Base-by-base conservation (phyloP, 2,888 invertebrate genomes). In the Seira ritae region DNA sequence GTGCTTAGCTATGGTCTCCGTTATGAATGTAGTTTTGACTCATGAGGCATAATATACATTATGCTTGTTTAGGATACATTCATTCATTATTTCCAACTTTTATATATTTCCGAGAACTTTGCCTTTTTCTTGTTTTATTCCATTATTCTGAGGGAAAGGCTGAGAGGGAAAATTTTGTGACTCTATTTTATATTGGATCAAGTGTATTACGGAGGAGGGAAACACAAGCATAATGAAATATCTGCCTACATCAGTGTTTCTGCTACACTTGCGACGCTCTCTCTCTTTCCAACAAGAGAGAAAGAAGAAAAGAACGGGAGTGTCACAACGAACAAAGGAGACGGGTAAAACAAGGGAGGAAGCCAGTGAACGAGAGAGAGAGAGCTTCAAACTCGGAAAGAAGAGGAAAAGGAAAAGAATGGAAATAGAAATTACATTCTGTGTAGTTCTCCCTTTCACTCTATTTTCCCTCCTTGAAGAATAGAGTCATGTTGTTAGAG, bases 391-490 rank as follows among this genome's bases (percentile, higher is more conserved):
- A 50, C 50, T 50, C 12, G 31, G 23, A 37, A 46, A 50, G 55
- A 72, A 55, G 67, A 69, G 42, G 46, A 72, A 55, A 72, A 50
- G 46, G 68, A 71, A 62, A 80, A 80, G 79, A 79, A 79, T 72
- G 72, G 50, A 67, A 72, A 67, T 79, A 79, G 78, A 79, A 79
- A 77, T 62, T 70, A 60, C 37, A 70, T 74, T 74, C 72, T 66
- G 71, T 66, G 71, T 67, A 23, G 23, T 31, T 73, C 60, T 62
- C 73, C 23, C 73, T 72, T 62, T 24, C 65, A 8, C 62, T 37
- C 24, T 22, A 24, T 50, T 50, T 50, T 50, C 50, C 50, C 50
- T 50, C 50, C 50, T 50, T 50, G 12, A 50, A 50, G 50, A 50
- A 50, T 50, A 50, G 50, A 50, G 50, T 50, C 50, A 50, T 71